phyloP scores from a whole-genome alignment of 2,113 vertebrate species.

The Calidris pugnax region DNA sequence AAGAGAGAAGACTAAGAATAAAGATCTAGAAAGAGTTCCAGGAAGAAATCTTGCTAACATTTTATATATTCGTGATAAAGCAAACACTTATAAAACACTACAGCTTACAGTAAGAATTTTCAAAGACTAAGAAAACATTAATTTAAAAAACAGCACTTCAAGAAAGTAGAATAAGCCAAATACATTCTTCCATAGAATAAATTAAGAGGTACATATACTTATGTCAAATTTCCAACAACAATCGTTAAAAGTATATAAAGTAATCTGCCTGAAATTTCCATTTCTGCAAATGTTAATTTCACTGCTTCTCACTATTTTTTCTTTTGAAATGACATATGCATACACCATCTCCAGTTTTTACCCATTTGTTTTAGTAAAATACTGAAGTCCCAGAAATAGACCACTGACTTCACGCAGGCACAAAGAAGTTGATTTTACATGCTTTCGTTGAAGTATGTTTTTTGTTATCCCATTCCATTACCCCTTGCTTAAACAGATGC shows the following conservation, averaged over 20 bases:
- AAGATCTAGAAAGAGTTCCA: slow-evolving; percentile 72
- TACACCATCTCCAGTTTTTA: background rate
- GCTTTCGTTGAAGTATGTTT: background rate
- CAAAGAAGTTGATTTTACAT: background rate
- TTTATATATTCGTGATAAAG: slow-evolving; percentile 15
- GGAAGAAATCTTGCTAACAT: slow-evolving; percentile 72
- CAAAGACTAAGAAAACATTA: slow-evolving; percentile 10
- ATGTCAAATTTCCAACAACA: background rate
- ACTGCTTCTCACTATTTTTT: background rate
- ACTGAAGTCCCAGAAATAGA: background rate
- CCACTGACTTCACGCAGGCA: background rate
- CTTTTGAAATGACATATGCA: background rate
- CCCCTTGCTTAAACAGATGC: background rate
- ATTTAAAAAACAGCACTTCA: slow-evolving; percentile 42
- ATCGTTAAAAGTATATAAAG: background rate
- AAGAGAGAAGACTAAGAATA: slow-evolving; percentile 81
- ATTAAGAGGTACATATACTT: background rate
- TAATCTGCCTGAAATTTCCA: background rate
- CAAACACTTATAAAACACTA: slow-evolving; percentile 6
- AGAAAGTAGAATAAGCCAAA: background rate
- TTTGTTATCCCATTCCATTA: background rate
- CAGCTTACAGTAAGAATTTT: slow-evolving; percentile 1
- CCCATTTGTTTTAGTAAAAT: background rate
- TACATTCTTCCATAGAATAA: background rate
- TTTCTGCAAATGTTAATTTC: background rate